Base-by-base conservation (phyloP, 53 echinoderm and acorn worm species). In the Echinometra lucunter region DNA sequence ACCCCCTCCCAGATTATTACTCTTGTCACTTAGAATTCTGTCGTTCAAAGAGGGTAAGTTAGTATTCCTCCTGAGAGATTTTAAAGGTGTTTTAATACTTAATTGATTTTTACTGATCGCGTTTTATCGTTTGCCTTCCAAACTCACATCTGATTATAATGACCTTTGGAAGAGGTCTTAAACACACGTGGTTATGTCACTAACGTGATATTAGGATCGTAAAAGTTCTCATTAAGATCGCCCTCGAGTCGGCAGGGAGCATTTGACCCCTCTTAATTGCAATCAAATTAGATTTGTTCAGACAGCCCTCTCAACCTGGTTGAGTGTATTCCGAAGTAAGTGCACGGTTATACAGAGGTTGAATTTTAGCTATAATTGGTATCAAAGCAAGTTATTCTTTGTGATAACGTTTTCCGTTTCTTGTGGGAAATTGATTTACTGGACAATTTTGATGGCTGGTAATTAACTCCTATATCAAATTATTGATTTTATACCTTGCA, bases 181-280 rank as follows among this genome's bases (percentile, higher is more conserved):
- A 85, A 47, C 85, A 83, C 85, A 85, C 85, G 85, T 85, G 85
- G 85, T 85, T 45, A 49, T 85, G 85, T 85, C 85, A 85, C 85
- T 85, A 85, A 85, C 49, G 85, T 13, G 85, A 11, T 49, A 49
- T 25, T n/a, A 11, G 47, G 85, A 1, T n/a, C 53, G 13, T 85
- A 53, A 85, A 85, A 45, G 85, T 49, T 28, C 85, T 85, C 85
- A 53, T 85, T 85, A 85, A 53, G 49, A 85, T 49, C 28, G 47
- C 47, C 30, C 85, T 85, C 85, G 12, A 85, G 49, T 27, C 85
- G 49, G 49, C 85, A 30, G 45, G 30, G 49, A 47, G 44, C 60
- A 60, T 58, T 90, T 90, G 90, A 90, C 90, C 90, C 63, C 90
- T 17, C 66, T 66, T 90, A 90, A 90, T 90, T 37, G 63, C 66